A percentile compares a stretch with the other conserved stretches of the same genome.
Conservation (phyloP, 2,113 vertebrate species). For the Bettongia penicillata region DNA sequence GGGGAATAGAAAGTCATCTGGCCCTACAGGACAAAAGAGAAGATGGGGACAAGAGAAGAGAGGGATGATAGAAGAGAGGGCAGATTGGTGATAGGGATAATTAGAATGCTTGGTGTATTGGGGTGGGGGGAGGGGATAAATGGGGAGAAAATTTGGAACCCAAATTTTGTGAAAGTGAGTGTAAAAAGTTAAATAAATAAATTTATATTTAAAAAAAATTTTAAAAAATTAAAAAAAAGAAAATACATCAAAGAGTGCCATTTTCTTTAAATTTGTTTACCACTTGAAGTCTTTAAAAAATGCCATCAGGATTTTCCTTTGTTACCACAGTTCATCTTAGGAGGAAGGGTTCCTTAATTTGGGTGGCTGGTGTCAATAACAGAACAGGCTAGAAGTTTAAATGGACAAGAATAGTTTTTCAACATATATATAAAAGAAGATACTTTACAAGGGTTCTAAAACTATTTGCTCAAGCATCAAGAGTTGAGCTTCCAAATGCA, state of each 20-base stretch:
- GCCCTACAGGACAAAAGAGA: no score
- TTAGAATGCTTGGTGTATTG: no score
- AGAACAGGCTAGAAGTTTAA: background rate
- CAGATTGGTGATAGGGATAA: no score
- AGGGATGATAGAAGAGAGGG: no score
- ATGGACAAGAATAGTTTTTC: background rate
- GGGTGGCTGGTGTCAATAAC: background rate
- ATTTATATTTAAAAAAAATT: no score
- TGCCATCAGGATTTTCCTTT: background rate
- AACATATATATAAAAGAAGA: background rate
- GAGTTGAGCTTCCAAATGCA: background rate
- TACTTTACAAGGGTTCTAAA: background rate
- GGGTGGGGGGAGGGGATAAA: no score
- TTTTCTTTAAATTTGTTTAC: constrained; percentile 36
- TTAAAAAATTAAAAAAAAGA: no score
- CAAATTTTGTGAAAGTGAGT: no score
- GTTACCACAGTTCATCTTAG: background rate
- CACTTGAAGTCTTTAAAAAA: constrained; percentile 41
- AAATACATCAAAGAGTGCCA: background rate
- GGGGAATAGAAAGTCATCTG: no score
- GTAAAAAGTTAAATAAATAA: no score
- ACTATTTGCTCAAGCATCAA: background rate
- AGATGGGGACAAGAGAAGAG: no score
- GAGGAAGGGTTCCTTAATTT: background rate
- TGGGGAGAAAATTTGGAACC: no score